Evolutionary conservation across 1,140 invertebrate species (phyloP), one percentile per base, ranked within the genome.

Genomic region (Achroia grisella): DNA sequence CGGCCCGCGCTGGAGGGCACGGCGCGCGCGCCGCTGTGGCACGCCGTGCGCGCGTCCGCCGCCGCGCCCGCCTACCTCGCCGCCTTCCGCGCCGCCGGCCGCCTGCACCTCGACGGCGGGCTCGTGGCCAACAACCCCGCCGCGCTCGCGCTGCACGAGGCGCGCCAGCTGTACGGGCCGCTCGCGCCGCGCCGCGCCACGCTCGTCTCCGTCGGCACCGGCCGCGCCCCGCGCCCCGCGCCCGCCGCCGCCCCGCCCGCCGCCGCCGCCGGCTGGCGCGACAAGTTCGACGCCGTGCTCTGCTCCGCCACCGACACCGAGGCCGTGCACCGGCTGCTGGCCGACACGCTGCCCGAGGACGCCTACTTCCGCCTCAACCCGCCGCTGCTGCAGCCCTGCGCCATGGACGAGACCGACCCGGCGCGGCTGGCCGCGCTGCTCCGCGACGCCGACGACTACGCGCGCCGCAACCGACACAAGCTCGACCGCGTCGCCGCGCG

Each of bases 61-160:
- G 96, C 97, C 37, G 97, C 97, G 11, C 97, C 97, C 1, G 94
- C 94, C 0, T 97, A 97, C 86, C 98, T 97, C 86, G 91, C 95
- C 71, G 95, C 97, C 72, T 96, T 93, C 62, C 89, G 89, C 57
- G 84, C 94, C 10, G 91, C 91, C 40, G 91, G 93, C 15, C 88
- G 90, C 63, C 76, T 97, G 52, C 94, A 96, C 78, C 93, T 93
- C 91, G 94, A 94, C 87, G 93, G 92, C 61, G 96, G 96, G 10
- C 90, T 97, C 55, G 81, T 97, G 66, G 91, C 93, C 0, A 98
- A 98, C 85, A 98, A 98, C 85, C 96, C 96, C 0, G 93, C 95
- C 10, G 93, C 94, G 1, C 90, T 98, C 1, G 97, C 94, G 0
- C 87, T 98, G 29, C 95, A 97, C 63, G 97, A 98, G 86, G 92